phyloP scores from a whole-genome alignment of 2,888 invertebrate genomes.

The Belgica antarctica region DNA sequence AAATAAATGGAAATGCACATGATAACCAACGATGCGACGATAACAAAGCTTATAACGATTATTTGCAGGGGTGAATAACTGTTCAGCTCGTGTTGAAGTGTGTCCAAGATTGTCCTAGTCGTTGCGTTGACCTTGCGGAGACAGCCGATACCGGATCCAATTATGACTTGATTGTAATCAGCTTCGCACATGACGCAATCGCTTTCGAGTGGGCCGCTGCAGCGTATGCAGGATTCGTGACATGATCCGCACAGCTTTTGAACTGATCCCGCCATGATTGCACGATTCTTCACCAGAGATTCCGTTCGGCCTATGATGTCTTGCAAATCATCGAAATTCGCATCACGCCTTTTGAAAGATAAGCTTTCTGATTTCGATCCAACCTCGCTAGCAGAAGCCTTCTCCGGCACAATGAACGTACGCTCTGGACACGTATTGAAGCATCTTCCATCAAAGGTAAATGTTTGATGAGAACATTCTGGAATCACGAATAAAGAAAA shows the following conservation, averaged over 20 bases:
- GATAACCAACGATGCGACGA: slow-evolving; percentile 13
- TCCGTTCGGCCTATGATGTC: slow-evolving; percentile 36
- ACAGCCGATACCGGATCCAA: slow-evolving; percentile 25
- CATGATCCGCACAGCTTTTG: slow-evolving; percentile 49
- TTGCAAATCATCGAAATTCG: slow-evolving; percentile 28
- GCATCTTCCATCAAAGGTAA: slow-evolving; percentile 51
- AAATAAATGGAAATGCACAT: slow-evolving; percentile 31
- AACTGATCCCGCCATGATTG: background rate
- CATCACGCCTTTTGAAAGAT: slow-evolving; percentile 13
- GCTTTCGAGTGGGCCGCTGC: slow-evolving; percentile 51
- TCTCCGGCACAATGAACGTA: slow-evolving; percentile 48
- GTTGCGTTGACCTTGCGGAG: background rate
- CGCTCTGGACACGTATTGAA: slow-evolving; percentile 51
- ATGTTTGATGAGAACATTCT: slow-evolving; percentile 52
- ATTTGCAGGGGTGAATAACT: slow-evolving; percentile 30
- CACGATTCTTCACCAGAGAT: slow-evolving; percentile 28
- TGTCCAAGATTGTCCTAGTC: background rate
- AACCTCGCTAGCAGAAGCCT: background rate
- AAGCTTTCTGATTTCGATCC: slow-evolving; percentile 37
- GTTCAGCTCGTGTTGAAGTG: slow-evolving; percentile 11
- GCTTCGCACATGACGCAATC: slow-evolving; percentile 52
- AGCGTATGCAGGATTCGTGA: slow-evolving; percentile 51
- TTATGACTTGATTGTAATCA: slow-evolving; percentile 51
- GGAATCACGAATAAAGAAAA: slow-evolving; percentile 38
- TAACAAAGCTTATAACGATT: slow-evolving; percentile 21